Base-by-base conservation (phyloP, 2,113 vertebrate species). In the Tylochromis polylepis region DNA sequence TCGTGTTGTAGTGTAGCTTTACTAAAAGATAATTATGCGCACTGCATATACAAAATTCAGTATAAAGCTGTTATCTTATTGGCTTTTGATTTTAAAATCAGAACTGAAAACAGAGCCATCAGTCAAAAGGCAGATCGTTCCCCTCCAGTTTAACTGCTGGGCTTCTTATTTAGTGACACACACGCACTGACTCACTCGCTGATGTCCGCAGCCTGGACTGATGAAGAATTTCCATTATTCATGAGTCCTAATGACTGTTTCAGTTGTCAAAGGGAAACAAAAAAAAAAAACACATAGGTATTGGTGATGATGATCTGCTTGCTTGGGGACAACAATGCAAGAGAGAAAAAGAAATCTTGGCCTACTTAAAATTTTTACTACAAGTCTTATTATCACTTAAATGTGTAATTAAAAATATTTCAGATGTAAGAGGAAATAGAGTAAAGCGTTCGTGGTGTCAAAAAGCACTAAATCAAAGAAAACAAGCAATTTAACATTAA, bases 151-250 rank as follows among this genome's bases (percentile, higher is more conserved):
- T 79, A 43, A 82, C 34, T 88, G 85, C 72, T 82, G 55, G 14
- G 81, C 62, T 85, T 79, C n/a, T n/a, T n/a, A n/a, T n/a, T n/a
- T 24, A 41, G 27, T n/a, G 43, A 67, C 58, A 81, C 60, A 78
- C 55, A 82, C 43, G 62, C 86, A 55, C 51, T 41, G 81, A 85
- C 85, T 85, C 87, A 72, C 88, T 77, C 81, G 56, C 18, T 56
- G 34, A 82, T 34, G 79, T 43, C 80, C 55, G 53, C 79, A 82
- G 83, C 70, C 62, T 70, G 49, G 65, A 72, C 89, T 88, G 84
- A 31, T 80, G 80, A 78, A 79, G 72, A 36, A 22, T 27, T 49
- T 92, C 62, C 57, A 91, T 91, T 94, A 94, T 94, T 90, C 78
- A 90, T 92, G 84, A 92, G 41, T 56, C 49, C 49, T 91, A 91